Evolutionary conservation across 2,113 vertebrate genomes (phyloP), one percentile per base, ranked within the genome.

Genomic region (Dipodomys stephensi): DNA sequence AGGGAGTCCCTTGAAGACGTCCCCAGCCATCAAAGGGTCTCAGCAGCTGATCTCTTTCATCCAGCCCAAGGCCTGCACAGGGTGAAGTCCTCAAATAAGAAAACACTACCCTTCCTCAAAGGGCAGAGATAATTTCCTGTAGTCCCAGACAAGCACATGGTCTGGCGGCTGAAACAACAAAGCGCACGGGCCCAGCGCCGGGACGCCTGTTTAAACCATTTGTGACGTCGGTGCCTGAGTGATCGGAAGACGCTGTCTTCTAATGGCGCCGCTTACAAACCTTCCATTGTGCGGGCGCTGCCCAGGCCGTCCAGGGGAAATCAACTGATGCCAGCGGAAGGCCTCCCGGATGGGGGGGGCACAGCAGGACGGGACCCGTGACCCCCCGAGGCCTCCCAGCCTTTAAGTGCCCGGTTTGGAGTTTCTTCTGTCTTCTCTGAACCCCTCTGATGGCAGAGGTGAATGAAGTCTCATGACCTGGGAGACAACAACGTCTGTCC

Each of bases 101-200:
- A 60, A 78, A 79, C 64, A 83, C 35, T 87, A n/a, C 64, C 80
- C 83, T 81, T 92, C 90, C 94, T 96, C 89, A 94, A 91, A 96
- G 83, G 67, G 73, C 57, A 92, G 89, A 83, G 68, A 77, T 60
- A 84, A 93, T 87, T 97, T 97, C 94, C 96, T 96, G 95, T 27
- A 84, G 93, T 96, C 96, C 93, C 93, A 96, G 96, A 87, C 94
- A 95, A 96, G 91, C 90, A 94, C 69, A 83, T 73, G 53, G 92
- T 92, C 90, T 93, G 87, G 60, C 23, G 10, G 92, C 95, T 94
- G 87, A 78, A 90, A 89, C 81, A 88, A 87, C 94, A 96, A 35
- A 92, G 92, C 6, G 7, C 44, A 71, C 0, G 0, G 25, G 30
- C 84, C 77, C 81, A 30, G 93, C 5, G 30, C 44, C 81, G 8